Percentiles rank a stretch among this genome's conserved stretches.
These are phyloP conservation scores for Xanthorhoe spadicearia DNA, from an alignment of 2,888 invertebrate species.

Conservation along the genomic window DNA sequence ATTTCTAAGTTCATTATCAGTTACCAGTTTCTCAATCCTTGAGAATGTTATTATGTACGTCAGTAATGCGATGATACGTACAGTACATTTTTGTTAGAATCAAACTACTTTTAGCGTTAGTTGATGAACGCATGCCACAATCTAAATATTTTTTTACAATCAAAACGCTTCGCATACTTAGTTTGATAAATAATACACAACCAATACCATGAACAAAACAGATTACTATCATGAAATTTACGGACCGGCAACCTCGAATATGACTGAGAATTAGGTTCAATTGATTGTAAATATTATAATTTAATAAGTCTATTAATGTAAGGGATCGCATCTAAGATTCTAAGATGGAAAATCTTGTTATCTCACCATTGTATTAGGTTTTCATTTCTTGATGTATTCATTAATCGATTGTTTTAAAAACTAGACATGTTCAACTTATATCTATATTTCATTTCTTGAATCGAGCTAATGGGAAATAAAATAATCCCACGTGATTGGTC, in stretches of 20 bases:
- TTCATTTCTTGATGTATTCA: conserved; percentile 43
- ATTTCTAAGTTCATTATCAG: conserved; percentile 57
- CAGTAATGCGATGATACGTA: conserved; percentile 5
- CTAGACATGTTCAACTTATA: conserved; percentile 39
- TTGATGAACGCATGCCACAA: background rate
- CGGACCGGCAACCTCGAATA: conserved; percentile 68
- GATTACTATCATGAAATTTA: conserved; percentile 38
- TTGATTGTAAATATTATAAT: conserved; percentile 73
- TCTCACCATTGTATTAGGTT: conserved; percentile 48
- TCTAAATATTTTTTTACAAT: background rate
- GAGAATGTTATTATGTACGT: conserved; percentile 13
- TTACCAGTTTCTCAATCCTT: conserved; percentile 55
- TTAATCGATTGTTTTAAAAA: conserved; percentile 40
- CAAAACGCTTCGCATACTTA: background rate
- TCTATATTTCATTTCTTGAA: too few species aligned
- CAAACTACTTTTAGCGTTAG: background rate
- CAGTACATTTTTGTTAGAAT: conserved; percentile 1
- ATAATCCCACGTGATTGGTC: too few species aligned
- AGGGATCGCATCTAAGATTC: conserved; percentile 55
- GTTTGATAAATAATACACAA: background rate
- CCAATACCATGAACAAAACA: conserved; percentile 21
- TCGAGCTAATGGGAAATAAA: too few species aligned
- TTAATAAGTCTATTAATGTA: conserved; percentile 54
- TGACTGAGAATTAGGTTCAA: conserved; percentile 83
- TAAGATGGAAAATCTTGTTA: conserved; percentile 56